These are phyloP conservation scores for Drosophila helvetica DNA, from an alignment of 2,888 invertebrate genomes.

Conservation along the genomic window DNA sequence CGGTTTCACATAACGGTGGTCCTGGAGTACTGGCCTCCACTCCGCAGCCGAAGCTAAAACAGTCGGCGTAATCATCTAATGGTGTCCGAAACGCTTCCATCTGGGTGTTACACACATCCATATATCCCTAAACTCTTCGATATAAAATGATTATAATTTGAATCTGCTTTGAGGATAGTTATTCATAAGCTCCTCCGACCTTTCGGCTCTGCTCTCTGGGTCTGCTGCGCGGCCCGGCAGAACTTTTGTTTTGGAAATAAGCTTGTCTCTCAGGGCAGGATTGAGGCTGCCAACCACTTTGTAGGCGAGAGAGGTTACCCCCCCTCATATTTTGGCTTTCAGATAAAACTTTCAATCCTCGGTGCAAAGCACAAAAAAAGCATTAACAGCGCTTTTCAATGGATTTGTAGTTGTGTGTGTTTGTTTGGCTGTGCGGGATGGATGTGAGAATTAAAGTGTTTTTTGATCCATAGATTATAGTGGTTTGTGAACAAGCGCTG, in stretches of 20 bases:
- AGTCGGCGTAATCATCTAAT: no score
- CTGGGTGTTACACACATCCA: no score
- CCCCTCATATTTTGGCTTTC: constrained; percentile 48
- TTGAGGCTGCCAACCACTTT: constrained; percentile 2
- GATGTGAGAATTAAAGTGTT: constrained; percentile 34
- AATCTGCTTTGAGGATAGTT: background rate
- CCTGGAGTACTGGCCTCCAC: no score
- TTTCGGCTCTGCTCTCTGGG: background rate
- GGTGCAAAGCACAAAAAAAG: constrained; percentile 64
- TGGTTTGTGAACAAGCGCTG: background rate
- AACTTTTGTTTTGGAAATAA: constrained; percentile 25
- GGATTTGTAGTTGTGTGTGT: constrained; percentile 17
- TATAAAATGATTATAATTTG: background rate
- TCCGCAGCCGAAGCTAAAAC: no score
- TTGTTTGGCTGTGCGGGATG: background rate
- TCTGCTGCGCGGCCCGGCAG: background rate
- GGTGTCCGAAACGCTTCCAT: no score
- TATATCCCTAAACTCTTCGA: no score
- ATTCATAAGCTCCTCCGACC: background rate
- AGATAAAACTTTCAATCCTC: constrained; percentile 70
- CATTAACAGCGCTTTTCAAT: constrained; percentile 64
- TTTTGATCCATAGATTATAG: constrained; percentile 16
- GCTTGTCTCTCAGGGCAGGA: constrained; percentile 1
- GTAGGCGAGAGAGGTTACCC: background rate
- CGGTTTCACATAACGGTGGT: no score